Evolutionary conservation across 2,888 invertebrate species (phyloP).

Genomic region (Eupithecia abbreviata): DNA sequence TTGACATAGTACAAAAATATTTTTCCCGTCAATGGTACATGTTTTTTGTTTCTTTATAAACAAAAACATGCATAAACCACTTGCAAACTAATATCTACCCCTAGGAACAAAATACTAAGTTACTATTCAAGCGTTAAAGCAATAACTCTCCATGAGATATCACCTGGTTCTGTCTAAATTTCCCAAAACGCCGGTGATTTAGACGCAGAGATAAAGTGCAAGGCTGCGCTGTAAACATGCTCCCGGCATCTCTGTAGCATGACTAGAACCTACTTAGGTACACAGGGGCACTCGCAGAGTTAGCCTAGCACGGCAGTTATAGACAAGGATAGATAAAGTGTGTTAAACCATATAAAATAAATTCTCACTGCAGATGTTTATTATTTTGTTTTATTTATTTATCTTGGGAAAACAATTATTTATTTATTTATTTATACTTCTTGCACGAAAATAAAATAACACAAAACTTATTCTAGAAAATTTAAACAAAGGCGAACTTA

Average conservation of each 20-base stretch:
- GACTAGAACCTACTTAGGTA: conserved; percentile 3
- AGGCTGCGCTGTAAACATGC: conserved; percentile 25
- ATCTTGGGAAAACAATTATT: too few relatives aligned
- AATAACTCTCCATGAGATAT: conserved; percentile 16
- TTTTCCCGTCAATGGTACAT: too few relatives aligned
- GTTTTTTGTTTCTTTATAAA: too few relatives aligned
- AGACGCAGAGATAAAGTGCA: conserved; percentile 27
- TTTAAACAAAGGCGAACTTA: too few relatives aligned
- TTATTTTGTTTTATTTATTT: too few relatives aligned
- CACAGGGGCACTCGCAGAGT: background rate
- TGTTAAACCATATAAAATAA: too few relatives aligned
- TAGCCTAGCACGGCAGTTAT: background rate
- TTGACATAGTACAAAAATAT: too few relatives aligned
- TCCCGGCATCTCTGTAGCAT: conserved; percentile 10
- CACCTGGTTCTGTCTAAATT: conserved; percentile 3
- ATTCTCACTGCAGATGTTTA: too few relatives aligned
- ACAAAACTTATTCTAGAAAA: too few relatives aligned
- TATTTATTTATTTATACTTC: too few relatives aligned
- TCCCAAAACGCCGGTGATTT: conserved; percentile 26
- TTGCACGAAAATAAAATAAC: too few relatives aligned
- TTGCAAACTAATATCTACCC: background rate
- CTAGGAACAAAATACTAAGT: background rate
- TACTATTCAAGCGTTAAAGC: conserved; percentile 4
- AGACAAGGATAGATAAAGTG: conserved; percentile 1
- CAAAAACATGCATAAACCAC: background rate